Conservation (phyloP, 2,797 vertebrate species). For the Monodelphis domestica region DNA sequence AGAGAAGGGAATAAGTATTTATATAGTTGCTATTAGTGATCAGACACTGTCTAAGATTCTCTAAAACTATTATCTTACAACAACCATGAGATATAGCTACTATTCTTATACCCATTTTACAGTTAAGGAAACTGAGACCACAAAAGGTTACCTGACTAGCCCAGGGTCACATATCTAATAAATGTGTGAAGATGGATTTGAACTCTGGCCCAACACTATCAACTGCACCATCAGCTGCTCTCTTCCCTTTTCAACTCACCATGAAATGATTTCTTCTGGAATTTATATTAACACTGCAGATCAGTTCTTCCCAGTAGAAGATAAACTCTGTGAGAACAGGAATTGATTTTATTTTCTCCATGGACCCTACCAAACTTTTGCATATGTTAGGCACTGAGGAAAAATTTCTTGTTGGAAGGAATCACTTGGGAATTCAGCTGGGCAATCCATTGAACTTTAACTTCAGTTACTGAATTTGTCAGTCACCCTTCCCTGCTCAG, state of each 20-base stretch:
- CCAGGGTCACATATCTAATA: background rate
- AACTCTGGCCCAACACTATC: background rate
- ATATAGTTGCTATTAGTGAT: background rate
- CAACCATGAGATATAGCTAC: background rate
- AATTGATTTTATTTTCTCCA: background rate
- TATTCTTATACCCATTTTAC: background rate
- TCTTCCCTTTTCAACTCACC: background rate
- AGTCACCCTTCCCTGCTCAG: background rate
- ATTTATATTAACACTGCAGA: background rate
- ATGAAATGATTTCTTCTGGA: background rate
- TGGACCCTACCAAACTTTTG: background rate
- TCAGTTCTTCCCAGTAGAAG: background rate
- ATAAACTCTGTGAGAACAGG: background rate
- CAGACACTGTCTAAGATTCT: background rate
- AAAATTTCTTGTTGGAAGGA: background rate
- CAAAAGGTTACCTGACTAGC: background rate
- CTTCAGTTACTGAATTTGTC: background rate
- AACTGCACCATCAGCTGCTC: background rate
- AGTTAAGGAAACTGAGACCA: background rate
- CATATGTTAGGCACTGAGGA: background rate
- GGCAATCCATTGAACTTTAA: background rate
- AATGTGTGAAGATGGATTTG: background rate
- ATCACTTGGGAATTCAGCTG: background rate
- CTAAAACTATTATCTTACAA: background rate
- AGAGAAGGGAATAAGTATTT: background rate